phyloP scores from a whole-genome alignment of 2,113 vertebrate species.

The Pardalotus punctatus region DNA sequence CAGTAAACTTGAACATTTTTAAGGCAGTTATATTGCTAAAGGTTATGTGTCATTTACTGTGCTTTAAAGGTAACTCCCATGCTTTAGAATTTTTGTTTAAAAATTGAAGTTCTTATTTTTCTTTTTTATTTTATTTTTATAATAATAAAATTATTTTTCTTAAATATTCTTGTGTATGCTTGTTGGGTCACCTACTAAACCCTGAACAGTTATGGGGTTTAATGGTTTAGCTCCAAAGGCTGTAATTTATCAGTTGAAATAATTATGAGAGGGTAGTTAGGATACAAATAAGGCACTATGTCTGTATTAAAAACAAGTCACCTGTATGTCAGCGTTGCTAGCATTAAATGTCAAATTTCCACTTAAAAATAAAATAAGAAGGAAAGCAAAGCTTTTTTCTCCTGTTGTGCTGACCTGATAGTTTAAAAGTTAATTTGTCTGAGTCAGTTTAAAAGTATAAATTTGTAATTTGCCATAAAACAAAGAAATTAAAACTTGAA shows the following conservation, averaged over 20 bases:
- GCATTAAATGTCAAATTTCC: background rate
- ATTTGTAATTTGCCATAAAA: background rate
- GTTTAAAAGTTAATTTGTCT: background rate
- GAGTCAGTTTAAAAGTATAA: background rate
- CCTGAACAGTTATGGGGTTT: background rate
- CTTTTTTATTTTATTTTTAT: too few relatives aligned
- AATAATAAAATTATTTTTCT: too few relatives aligned
- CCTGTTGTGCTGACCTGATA: background rate
- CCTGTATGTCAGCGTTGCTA: background rate
- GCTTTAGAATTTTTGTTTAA: background rate
- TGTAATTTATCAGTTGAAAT: background rate
- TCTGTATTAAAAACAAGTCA: background rate
- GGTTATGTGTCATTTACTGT: background rate
- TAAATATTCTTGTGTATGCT: background rate
- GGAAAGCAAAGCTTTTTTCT: background rate
- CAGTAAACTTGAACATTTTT: background rate
- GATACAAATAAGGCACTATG: background rate
- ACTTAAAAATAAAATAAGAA: background rate
- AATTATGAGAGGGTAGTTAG: background rate
- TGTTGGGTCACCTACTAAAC: background rate
- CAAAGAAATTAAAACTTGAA: background rate
- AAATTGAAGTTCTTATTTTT: too few relatives aligned
- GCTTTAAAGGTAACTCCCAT: background rate
- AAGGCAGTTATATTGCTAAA: background rate
- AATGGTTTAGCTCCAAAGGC: background rate